Evolutionary conservation across 92 coral and sea anemone species (phyloP), one percentile per base, ranked within the genome.

Genomic region (Epizoanthus stellaris): DNA sequence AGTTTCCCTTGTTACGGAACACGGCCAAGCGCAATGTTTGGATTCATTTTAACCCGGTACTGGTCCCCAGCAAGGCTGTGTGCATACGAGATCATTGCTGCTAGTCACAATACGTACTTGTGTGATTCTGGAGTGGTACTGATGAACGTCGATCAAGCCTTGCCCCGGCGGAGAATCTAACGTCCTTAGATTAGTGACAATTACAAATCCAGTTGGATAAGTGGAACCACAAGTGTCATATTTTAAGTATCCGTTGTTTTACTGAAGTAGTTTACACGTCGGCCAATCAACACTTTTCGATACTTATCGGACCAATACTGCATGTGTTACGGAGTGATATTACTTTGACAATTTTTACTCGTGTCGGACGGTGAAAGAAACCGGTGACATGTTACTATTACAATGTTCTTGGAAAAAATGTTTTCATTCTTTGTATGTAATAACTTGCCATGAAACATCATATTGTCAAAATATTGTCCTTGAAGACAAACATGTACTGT

Each of bases 321-420:
- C 53, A 70, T 17, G 75, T 43, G 10, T 25, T 5, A n/a, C 23
- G 15, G 14, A 76, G 39, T 4, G 19, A 77, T 67, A 73, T 38
- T 75, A 2, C 52, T 61, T 8, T 20, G 30, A 43, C 42, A 62
- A 59, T 64, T 79, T 77, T 79, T 63, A 62, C 19, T 21, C 15
- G 56, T 64, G 42, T 30, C 82, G 68, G 20, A 9, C 54, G 69
- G 14, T 39, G 23, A 76, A 60, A 71, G 17, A 21, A 11, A 59
- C 56, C 30, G 49, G 53, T n/a, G 45, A 40, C 36, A 63, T 19
- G 49, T 30, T 39, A 73, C 30, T 62, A 43, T 43, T 17, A 39
- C 62, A 58, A 36, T 68, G 57, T n/a, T 20, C 64, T 79, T 45
- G 73, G n/a, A n/a, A n/a, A 79, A 19, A 64, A 23, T 79, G 23